A percentile compares a stretch with the other conserved stretches of the same genome.
These are phyloP conservation scores for Anas platyrhynchos DNA, from an alignment of 2,113 vertebrate genomes.

Conservation along the genomic window DNA sequence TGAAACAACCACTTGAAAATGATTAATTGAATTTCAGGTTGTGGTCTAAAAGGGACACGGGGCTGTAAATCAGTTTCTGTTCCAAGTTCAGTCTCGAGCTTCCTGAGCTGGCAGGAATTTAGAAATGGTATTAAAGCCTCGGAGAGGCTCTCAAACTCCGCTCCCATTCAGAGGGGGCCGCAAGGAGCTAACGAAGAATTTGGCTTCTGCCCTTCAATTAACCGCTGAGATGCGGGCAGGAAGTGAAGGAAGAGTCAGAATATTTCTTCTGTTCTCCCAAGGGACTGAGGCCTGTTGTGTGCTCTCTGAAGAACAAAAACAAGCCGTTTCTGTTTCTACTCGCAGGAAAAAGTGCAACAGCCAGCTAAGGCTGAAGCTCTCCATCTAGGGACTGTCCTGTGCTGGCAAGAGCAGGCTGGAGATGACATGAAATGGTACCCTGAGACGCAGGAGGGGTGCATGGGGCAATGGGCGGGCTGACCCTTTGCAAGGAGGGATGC, in stretches of 20 bases:
- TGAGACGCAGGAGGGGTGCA: background rate
- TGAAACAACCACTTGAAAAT: background rate
- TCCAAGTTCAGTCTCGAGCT: background rate
- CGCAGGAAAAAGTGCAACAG: background rate
- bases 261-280: background rate
- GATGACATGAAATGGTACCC: background rate
- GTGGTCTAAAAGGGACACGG: background rate
- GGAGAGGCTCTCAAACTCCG: background rate
- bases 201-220: background rate
- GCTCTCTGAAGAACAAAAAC: background rate
- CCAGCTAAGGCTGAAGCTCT: background rate
- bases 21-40: background rate
- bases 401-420: background rate
- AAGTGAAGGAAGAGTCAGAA: background rate
- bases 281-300: background rate
- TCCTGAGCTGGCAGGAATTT: background rate
- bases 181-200: background rate
- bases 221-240: background rate
- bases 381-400: background rate
- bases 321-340: background rate
- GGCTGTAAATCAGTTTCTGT: background rate
- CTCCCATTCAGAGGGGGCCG: background rate
- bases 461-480: accelerated
- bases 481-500: accelerated
- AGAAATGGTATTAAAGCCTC: background rate